A percentile compares a stretch with the other conserved stretches of the same genome.
These are phyloP conservation scores for Lanistes nyassanus DNA, from an alignment of 1,140 invertebrate genomes.

Conservation along the genomic window DNA sequence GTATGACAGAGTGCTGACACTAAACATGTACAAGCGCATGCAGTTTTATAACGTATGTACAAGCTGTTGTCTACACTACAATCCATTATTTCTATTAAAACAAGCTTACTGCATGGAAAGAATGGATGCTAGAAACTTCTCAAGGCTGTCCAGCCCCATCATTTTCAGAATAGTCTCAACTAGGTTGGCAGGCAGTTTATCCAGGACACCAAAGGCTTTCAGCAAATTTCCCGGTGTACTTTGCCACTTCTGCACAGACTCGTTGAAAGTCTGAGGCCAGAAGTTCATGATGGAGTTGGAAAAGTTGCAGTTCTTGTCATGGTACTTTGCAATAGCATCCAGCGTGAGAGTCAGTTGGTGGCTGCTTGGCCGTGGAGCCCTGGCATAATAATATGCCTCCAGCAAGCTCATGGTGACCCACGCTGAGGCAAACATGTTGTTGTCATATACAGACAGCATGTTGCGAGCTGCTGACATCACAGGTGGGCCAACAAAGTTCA, in stretches of 20 bases:
- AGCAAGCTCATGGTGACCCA: slow-evolving; percentile 49
- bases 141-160: slow-evolving; percentile 44
- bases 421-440: slow-evolving; percentile 56
- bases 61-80: too few species aligned
- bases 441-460: slow-evolving; percentile 48
- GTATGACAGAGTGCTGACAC: too few species aligned
- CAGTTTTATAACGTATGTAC: too few species aligned
- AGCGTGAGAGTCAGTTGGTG: slow-evolving; percentile 45
- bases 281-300: slow-evolving; percentile 53
- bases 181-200: slow-evolving; percentile 39
- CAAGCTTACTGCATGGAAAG: slow-evolving; percentile 37
- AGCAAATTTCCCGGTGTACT: slow-evolving; percentile 54
- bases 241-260: slow-evolving; percentile 38
- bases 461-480: slow-evolving; percentile 34
- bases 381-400: slow-evolving; percentile 44
- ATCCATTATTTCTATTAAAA: too few species aligned
- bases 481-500: slow-evolving; percentile 48
- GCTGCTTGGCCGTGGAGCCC: slow-evolving; percentile 31
- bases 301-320: slow-evolving; percentile 44
- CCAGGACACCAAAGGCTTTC: slow-evolving; percentile 38
- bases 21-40: too few species aligned
- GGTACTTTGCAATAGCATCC: slow-evolving; percentile 43
- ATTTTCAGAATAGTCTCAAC: slow-evolving; percentile 50
- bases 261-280: slow-evolving; percentile 57
- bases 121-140: slow-evolving; percentile 34